Evolutionary conservation across 2,888 invertebrate genomes (phyloP).

Genomic region (Arrhopalites spinosus): DNA sequence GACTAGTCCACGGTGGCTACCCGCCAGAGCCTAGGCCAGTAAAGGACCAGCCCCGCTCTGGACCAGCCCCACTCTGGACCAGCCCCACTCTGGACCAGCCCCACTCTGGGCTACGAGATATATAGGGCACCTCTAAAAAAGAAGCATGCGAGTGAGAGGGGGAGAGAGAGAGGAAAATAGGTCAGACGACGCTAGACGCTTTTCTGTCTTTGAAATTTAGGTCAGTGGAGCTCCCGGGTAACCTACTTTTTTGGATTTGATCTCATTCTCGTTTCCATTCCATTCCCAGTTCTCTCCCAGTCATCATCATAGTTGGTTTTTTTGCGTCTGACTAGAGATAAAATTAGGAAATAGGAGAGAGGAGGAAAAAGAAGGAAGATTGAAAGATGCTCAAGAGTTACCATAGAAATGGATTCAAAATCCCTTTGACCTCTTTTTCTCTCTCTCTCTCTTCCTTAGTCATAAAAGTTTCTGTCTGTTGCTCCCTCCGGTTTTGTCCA

Average conservation of each 20-base stretch:
- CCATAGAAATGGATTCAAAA: background rate
- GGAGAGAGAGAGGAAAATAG: constrained; percentile 20
- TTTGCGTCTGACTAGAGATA: background rate
- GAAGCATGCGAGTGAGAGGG: background rate
- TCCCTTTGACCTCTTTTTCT: background rate
- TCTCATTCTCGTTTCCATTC: constrained; percentile 17
- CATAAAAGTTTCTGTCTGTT: background rate
- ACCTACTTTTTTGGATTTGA: constrained; percentile 34
- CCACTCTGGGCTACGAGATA: too few relatives aligned
- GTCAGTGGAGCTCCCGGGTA: constrained; percentile 38
- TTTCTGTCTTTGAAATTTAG: constrained; percentile 29
- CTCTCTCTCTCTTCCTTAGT: background rate
- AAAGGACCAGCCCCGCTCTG: too few relatives aligned
- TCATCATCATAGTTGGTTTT: background rate
- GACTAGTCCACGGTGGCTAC: too few relatives aligned
- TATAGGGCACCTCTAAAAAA: background rate
- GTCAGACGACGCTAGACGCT: constrained; percentile 26
- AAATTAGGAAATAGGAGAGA: constrained; percentile 10
- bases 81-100: too few relatives aligned
- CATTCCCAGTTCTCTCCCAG: background rate
- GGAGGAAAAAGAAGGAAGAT: background rate
- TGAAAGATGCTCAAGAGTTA: background rate
- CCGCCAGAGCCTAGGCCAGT: too few relatives aligned
- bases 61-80: too few relatives aligned
- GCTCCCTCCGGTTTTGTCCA: too few relatives aligned